These are phyloP conservation scores for Drosophila equinoxialis DNA, from an alignment of 1,140 invertebrate species.

Conservation along the genomic window DNA sequence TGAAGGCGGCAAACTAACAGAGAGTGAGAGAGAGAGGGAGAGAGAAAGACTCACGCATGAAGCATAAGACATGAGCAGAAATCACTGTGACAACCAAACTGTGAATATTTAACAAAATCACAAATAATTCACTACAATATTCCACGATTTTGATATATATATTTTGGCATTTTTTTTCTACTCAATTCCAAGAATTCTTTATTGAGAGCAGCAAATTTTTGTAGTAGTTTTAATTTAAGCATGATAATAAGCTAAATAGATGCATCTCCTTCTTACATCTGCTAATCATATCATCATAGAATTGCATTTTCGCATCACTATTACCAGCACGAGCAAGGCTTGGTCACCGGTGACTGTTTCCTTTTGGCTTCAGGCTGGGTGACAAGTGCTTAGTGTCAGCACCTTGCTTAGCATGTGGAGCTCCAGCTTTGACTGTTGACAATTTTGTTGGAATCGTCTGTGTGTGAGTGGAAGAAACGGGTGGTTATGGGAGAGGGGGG, in stretches of 20 bases:
- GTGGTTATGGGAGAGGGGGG: background rate
- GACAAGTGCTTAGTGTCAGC: conserved; percentile 81
- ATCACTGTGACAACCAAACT: conserved; percentile 23
- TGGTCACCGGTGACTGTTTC: conserved; percentile 25
- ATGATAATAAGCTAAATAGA: too few relatives aligned
- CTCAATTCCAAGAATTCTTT: too few relatives aligned
- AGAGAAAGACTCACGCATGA: conserved; percentile 53
- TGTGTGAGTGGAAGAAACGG: background rate
- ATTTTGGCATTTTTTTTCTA: too few relatives aligned
- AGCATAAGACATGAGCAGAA: conserved; percentile 30
- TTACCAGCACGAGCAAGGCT: conserved; percentile 13
- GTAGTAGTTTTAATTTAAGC: too few relatives aligned
- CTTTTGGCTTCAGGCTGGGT: conserved; percentile 55
- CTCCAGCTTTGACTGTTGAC: conserved; percentile 50
- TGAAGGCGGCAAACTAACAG: background rate
- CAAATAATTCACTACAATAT: too few relatives aligned
- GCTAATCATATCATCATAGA: background rate
- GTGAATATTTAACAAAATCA: background rate
- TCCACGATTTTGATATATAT: too few relatives aligned
- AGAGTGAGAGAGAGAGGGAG: background rate
- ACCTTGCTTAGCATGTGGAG: conserved; percentile 75
- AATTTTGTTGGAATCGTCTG: conserved; percentile 52
- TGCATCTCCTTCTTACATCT: too few relatives aligned
- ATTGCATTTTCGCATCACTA: conserved; percentile 30
- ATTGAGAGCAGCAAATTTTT: too few relatives aligned